These are phyloP conservation scores for Bombus impatiens DNA, from an alignment of 1,140 invertebrate species.

Conservation along the genomic window DNA sequence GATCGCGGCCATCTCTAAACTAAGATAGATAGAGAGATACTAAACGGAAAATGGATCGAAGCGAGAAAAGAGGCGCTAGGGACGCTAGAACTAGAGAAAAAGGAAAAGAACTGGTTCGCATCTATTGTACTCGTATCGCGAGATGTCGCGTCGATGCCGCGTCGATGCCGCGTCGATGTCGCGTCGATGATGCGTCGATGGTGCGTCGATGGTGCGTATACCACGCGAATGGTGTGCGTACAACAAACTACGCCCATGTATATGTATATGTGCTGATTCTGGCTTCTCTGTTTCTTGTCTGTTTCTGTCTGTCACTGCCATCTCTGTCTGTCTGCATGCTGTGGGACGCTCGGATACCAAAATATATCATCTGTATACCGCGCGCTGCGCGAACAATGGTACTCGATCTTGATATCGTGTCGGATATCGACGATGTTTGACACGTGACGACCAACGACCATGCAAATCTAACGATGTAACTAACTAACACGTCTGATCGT, in stretches of 20 bases:
- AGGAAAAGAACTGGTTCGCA: neutral
- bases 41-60: neutral
- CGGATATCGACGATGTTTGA: neutral
- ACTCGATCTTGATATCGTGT: constrained; percentile 27
- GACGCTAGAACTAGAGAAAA: neutral
- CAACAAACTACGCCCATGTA: constrained; percentile 39
- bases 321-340: constrained; percentile 83
- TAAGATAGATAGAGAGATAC: no score
- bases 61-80: neutral
- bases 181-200: neutral
- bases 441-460: constrained; percentile 27
- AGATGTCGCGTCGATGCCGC: neutral
- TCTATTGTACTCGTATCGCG: neutral
- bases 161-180: no score
- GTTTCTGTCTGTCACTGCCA: constrained; percentile 82
- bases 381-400: constrained; percentile 64
- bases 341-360: constrained; percentile 80
- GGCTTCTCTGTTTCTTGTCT: constrained; percentile 82
- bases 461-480: constrained; percentile 35
- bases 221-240: neutral
- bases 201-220: neutral
- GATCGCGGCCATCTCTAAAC: no score
- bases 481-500: constrained; percentile 60
- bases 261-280: constrained; percentile 78
- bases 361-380: constrained; percentile 71